A percentile compares a stretch with the other conserved stretches of the same genome.
Conservation (phyloP, 2,797 vertebrate species). For the Serranus cabrilla region DNA sequence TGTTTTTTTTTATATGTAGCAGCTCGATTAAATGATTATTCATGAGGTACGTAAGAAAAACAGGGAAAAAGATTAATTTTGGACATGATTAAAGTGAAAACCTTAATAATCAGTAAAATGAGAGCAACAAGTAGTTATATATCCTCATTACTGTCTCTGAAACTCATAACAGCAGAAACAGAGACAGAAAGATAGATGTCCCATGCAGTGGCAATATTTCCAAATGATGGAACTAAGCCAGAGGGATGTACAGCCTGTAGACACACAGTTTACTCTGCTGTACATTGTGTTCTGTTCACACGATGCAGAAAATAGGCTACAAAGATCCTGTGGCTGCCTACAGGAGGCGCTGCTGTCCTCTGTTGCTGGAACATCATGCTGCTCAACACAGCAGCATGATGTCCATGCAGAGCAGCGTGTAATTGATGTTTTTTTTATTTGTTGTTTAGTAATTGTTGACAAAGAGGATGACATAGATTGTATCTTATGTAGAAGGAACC, state of each 20-base stretch:
- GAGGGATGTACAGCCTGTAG: background rate
- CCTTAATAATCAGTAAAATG: background rate
- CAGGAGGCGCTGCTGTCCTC: slow-evolving; percentile 61
- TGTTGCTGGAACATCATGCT: slow-evolving; percentile 24
- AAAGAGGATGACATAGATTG: background rate
- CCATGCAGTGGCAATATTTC: background rate
- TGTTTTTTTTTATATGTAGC: background rate
- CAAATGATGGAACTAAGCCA: background rate
- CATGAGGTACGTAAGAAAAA: background rate
- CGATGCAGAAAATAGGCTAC: background rate
- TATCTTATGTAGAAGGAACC: background rate
- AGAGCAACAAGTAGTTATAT: background rate
- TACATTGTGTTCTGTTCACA: slow-evolving; percentile 47
- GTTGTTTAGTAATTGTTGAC: background rate
- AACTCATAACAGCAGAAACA: slow-evolving; percentile 1
- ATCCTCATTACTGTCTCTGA: background rate
- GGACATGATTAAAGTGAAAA: background rate
- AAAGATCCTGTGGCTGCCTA: slow-evolving; percentile 21
- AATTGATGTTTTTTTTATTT: slow-evolving; percentile 9
- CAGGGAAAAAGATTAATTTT: background rate
- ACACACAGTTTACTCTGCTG: slow-evolving; percentile 3
- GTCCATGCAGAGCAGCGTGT: background rate
- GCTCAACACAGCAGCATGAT: slow-evolving; percentile 2
- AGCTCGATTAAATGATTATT: background rate
- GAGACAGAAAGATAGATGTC: slow-evolving; percentile 1